These are phyloP conservation scores for Seladonia tumulorum DNA, from an alignment of 2,888 invertebrate species.

Conservation along the genomic window DNA sequence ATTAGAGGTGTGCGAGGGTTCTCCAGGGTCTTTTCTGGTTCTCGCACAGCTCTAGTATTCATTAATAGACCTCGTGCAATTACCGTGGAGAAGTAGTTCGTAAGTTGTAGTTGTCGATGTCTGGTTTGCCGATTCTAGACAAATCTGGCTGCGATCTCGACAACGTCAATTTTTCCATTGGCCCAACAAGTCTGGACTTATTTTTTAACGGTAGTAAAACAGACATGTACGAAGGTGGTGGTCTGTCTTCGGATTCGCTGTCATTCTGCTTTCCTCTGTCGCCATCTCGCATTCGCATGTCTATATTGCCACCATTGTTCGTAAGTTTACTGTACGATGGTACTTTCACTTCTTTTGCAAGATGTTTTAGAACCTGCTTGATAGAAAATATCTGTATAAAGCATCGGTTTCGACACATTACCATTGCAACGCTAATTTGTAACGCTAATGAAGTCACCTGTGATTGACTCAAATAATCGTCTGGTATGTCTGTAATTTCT, in stretches of 20 bases:
- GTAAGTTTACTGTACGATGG: constrained; percentile 78
- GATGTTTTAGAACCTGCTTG: constrained; percentile 89
- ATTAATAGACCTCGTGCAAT: constrained; percentile 12
- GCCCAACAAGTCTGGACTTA: constrained; percentile 79
- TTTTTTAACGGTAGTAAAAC: constrained; percentile 80
- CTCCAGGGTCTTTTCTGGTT: too few relatives aligned
- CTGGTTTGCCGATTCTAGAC: constrained; percentile 86
- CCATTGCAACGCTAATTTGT: neutral
- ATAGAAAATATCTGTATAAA: constrained; percentile 27
- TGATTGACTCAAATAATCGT: constrained; percentile 93
- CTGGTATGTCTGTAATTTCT: constrained; percentile 94
- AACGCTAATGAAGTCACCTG: constrained; percentile 84
- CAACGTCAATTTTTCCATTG: constrained; percentile 87
- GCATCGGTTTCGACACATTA: neutral
- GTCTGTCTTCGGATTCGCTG: constrained; percentile 77
- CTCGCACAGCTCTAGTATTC: too few relatives aligned
- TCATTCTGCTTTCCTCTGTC: constrained; percentile 79
- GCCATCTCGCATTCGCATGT: constrained; percentile 79
- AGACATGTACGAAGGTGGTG: constrained; percentile 79
- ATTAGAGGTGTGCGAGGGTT: too few relatives aligned
- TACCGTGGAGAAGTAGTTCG: constrained; percentile 81
- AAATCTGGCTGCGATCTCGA: constrained; percentile 94
- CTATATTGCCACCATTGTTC: constrained; percentile 76
- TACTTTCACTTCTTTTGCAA: constrained; percentile 90
- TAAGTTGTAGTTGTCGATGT: constrained; percentile 80